Evolutionary conservation across 2,888 invertebrate species (phyloP), one percentile per base, ranked within the genome.

Genomic region (Xestia xanthographa): DNA sequence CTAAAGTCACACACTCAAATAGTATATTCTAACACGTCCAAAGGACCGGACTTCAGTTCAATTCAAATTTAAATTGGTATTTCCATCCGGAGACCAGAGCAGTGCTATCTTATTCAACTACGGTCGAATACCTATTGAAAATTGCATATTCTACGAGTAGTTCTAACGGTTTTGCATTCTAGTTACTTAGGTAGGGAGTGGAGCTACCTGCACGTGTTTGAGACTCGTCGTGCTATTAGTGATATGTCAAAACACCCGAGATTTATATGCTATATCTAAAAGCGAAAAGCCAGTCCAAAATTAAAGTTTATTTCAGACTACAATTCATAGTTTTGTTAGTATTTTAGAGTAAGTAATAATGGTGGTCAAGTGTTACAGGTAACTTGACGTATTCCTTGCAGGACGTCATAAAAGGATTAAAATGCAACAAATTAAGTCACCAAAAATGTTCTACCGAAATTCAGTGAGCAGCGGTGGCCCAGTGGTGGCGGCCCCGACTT

Each of bases 41-140:
- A 56, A 63, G 53, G 71, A 45, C 29, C 11, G 56, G 67, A 77
- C 77, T 67, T 70, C 62, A 62, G n/a, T 74, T 58, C 79, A 66
- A 84, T 87, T 79, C 72, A 79, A 78, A 85, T 84, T 72, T 67
- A 82, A 83, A 80, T 77, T 78, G 71, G 76, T 67, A 79, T 82
- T 78, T 67, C 74, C 77, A 62, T 77, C 53, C 34, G 22, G 48
- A 66, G 63, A 72, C 45, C 45, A 60, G 63, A 63, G 45, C 45
- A 53, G 48, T 75, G 74, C 71, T 79, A 83, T 63, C 79, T 70
- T 75, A 79, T 80, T 73, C 62, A 75, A 86, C 69, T 62, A 34
- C 62, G 66, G 29, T 65, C 26, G 70, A 82, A 58, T 62, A 58
- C 70, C 38, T 58, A 85, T 74, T 77, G 77, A 75, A 77, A 66